A percentile compares a stretch with the other conserved stretches of the same genome.
Conservation (phyloP, 1,140 invertebrate genomes). For the Procambarus clarkii region DNA sequence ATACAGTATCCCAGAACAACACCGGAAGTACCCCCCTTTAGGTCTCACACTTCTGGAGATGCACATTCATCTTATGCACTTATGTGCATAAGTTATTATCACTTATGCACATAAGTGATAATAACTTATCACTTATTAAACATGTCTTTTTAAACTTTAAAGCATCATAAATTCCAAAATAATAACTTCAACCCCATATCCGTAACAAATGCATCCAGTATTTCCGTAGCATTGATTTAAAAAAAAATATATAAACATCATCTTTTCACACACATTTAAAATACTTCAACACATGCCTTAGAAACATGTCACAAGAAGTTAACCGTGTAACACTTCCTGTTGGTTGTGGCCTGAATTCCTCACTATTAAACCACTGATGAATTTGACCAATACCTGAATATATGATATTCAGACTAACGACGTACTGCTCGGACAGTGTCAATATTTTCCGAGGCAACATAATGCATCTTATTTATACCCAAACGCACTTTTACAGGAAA, state of each 20-base stretch:
- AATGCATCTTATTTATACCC: neutral
- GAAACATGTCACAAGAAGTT: neutral
- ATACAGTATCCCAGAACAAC: too few relatives aligned
- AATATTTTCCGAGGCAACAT: neutral
- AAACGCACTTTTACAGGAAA: neutral
- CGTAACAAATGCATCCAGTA: neutral
- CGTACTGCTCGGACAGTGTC: neutral
- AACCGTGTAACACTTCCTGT: neutral
- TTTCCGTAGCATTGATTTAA: too few relatives aligned
- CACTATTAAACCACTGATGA: neutral
- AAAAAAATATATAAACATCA: neutral
- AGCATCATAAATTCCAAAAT: neutral
- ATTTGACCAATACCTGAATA: slow-evolving; percentile 41
- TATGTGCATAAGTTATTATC: too few relatives aligned
- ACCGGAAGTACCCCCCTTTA: too few relatives aligned
- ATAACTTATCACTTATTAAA: too few relatives aligned
- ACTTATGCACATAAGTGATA: too few relatives aligned
- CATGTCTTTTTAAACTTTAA: neutral
- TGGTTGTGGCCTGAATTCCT: neutral
- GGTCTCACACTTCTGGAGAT: too few relatives aligned
- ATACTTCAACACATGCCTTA: neutral
- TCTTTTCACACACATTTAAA: neutral
- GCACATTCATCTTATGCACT: too few relatives aligned
- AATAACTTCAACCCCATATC: neutral
- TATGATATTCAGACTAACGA: slow-evolving; percentile 42